Conservation (phyloP, 2,888 invertebrate species). For the Bombylius major region DNA sequence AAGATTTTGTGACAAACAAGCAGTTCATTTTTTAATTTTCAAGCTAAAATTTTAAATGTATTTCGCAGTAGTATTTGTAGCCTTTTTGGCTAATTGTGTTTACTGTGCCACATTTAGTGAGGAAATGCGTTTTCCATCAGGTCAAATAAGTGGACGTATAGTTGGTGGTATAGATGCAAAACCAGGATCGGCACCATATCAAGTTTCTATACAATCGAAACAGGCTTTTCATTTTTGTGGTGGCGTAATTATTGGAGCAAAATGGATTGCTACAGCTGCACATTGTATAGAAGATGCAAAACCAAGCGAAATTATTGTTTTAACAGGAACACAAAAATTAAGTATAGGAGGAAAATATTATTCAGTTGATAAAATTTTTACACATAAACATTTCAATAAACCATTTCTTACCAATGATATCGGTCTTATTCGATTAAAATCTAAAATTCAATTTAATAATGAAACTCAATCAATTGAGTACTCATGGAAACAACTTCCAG, state of each 20-base stretch:
- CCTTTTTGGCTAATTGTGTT: too few relatives aligned
- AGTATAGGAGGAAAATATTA: conserved; percentile 21
- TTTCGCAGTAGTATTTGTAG: too few relatives aligned
- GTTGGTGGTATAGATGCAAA: conserved; percentile 4
- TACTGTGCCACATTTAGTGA: too few relatives aligned
- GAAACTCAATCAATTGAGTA: conserved; percentile 44
- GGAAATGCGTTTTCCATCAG: too few relatives aligned
- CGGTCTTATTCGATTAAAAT: conserved; percentile 47
- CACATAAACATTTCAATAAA: conserved; percentile 17
- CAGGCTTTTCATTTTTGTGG: conserved; percentile 31
- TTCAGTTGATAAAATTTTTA: conserved; percentile 20
- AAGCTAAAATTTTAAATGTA: too few relatives aligned
- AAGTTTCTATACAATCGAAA: conserved; percentile 28
- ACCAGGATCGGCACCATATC: conserved; percentile 22
- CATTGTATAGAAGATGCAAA: conserved; percentile 28
- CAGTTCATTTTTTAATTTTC: too few relatives aligned
- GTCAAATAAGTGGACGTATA: neutral
- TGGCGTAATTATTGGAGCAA: conserved; percentile 26
- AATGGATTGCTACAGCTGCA: conserved; percentile 29
- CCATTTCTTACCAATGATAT: conserved; percentile 47
- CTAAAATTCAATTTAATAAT: conserved; percentile 40
- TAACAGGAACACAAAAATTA: conserved; percentile 30
- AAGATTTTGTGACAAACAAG: too few relatives aligned
- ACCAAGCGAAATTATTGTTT: conserved; percentile 21
- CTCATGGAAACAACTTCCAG: conserved; percentile 38